Conservation (phyloP, 2,888 invertebrate genomes). For the Dichetophora obliterata region DNA sequence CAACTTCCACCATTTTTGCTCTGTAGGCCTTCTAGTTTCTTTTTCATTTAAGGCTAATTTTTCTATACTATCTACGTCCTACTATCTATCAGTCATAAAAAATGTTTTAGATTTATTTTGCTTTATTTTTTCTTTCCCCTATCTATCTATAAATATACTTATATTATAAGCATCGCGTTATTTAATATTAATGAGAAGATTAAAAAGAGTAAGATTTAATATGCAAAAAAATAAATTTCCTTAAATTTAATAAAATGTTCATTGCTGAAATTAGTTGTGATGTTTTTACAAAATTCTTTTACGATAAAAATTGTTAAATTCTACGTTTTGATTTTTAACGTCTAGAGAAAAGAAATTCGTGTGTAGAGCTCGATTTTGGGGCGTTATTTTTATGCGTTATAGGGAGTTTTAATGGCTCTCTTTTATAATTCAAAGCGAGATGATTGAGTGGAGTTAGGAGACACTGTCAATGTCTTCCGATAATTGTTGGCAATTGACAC, state of each 20-base stretch:
- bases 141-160: neutral
- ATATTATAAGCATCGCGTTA: conserved; percentile 30
- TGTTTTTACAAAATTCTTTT: conserved; percentile 2
- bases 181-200: conserved; percentile 46
- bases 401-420: too few relatives aligned
- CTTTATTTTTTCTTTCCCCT: neutral
- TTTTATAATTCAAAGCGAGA: too few relatives aligned
- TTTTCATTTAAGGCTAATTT: conserved; percentile 4
- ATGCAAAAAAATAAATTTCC: conserved; percentile 43
- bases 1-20: neutral
- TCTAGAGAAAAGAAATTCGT: neutral
- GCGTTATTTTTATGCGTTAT: too few relatives aligned
- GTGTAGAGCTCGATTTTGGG: too few relatives aligned
- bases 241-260: conserved; percentile 43
- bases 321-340: neutral
- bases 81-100: neutral
- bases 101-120: conserved; percentile 12
- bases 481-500: too few relatives aligned
- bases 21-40: neutral
- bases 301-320: too few relatives aligned
- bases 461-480: too few relatives aligned
- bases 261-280: conserved; percentile 35
- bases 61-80: neutral
- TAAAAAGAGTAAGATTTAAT: conserved; percentile 41
- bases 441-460: too few relatives aligned